Conservation (phyloP, 2,888 invertebrate genomes). For the Chouioia cunea region DNA sequence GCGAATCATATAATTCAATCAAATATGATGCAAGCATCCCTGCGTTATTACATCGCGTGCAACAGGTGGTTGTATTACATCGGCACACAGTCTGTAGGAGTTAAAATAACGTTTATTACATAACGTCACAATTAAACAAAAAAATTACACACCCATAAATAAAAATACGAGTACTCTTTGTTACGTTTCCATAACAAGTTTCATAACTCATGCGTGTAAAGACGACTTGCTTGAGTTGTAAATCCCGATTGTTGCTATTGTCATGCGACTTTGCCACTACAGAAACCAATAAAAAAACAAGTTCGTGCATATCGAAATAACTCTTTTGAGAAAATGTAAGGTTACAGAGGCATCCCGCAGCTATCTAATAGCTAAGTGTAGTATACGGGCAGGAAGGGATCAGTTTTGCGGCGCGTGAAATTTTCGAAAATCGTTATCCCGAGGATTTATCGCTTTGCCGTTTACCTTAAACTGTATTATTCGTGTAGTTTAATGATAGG, state of each 20-base stretch:
- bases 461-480: conserved; percentile 48
- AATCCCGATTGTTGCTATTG: too few species aligned
- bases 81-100: conserved; percentile 10
- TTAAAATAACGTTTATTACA: background rate
- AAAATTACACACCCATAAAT: too few species aligned
- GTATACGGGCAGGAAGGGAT: conserved; percentile 1
- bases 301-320: too few species aligned
- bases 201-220: too few species aligned
- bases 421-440: conserved; percentile 42
- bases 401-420: conserved; percentile 9
- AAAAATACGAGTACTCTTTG: too few species aligned
- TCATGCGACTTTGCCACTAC: too few species aligned
- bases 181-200: too few species aligned
- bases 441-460: conserved; percentile 44
- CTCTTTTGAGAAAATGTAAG: too few species aligned
- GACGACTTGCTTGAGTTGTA: too few species aligned
- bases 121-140: too few species aligned
- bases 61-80: conserved; percentile 42
- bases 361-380: conserved; percentile 4
- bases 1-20: conserved; percentile 15
- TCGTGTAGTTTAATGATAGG: conserved; percentile 43
- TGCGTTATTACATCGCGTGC: conserved; percentile 34
- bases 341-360: background rate
- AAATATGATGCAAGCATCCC: conserved; percentile 16
- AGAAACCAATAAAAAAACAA: too few species aligned